Evolutionary conservation across 1,140 invertebrate species (phyloP).

Genomic region (Apis cerana): DNA sequence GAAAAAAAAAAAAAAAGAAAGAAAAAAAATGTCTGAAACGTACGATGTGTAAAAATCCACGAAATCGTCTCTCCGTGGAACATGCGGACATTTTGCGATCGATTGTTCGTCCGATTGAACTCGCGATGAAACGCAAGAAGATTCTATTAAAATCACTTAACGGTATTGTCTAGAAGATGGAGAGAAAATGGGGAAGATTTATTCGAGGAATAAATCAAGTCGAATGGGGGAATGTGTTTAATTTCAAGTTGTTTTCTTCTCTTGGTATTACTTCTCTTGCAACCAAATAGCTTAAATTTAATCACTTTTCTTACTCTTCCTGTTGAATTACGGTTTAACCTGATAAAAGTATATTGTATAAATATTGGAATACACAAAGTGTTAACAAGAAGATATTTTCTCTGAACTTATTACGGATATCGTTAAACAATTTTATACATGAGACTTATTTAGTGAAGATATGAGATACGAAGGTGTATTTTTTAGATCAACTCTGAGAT

Average conservation of each 20-base stretch:
- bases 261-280: slow-evolving; percentile 4
- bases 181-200: background rate
- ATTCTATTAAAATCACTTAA: background rate
- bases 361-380: too few species aligned
- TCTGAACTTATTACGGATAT: too few species aligned
- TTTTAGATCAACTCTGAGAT: too few species aligned
- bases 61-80: background rate
- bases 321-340: background rate
- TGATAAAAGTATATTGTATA: too few species aligned
- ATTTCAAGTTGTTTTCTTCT: background rate
- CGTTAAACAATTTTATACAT: too few species aligned
- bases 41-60: background rate
- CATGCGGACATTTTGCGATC: background rate
- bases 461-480: too few species aligned
- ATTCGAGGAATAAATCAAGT: background rate
- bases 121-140: background rate
- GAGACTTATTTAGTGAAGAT: too few species aligned
- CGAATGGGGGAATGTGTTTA: background rate
- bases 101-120: background rate
- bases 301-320: slow-evolving; percentile 3
- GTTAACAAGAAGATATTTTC: too few species aligned
- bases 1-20: background rate
- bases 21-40: background rate
- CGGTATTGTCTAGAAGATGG: background rate
- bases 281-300: slow-evolving; percentile 6